These are phyloP conservation scores for Masnerella sp. DNA, from an alignment of 2,888 invertebrate species.

Conservation along the genomic window DNA sequence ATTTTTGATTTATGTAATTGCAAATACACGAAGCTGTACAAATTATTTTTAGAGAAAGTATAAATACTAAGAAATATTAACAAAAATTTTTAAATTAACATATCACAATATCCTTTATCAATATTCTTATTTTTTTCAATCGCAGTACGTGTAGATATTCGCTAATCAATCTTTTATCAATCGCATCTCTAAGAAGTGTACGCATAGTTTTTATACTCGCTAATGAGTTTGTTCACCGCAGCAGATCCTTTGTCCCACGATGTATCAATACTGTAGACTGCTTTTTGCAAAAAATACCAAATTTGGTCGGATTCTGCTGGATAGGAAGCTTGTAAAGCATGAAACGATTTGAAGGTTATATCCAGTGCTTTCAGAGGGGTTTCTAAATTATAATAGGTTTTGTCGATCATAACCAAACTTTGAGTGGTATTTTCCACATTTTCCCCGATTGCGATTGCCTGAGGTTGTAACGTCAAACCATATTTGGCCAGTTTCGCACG, in stretches of 20 bases:
- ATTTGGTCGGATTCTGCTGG: slow-evolving; percentile 5
- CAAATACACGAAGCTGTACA: too few relatives aligned
- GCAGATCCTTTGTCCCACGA: slow-evolving; percentile 1
- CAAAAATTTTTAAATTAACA: too few relatives aligned
- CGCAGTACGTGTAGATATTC: too few relatives aligned
- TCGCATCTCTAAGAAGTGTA: too few relatives aligned
- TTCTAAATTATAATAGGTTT: slow-evolving; percentile 12
- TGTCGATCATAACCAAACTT: slow-evolving; percentile 8
- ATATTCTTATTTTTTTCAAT: too few relatives aligned
- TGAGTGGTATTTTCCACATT: neutral
- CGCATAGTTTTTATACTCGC: neutral
- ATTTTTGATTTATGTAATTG: too few relatives aligned
- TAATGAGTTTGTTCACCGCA: neutral
- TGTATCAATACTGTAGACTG: slow-evolving; percentile 3
- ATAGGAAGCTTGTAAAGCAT: slow-evolving; percentile 15
- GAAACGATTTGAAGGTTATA: slow-evolving; percentile 16
- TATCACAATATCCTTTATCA: too few relatives aligned
- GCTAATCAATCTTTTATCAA: too few relatives aligned
- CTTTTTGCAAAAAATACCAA: slow-evolving; percentile 18
- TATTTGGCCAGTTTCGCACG: neutral
- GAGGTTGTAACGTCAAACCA: neutral
- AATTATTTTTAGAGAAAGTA: too few relatives aligned
- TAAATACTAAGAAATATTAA: too few relatives aligned
- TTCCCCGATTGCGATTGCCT: neutral
- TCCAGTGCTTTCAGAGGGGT: slow-evolving; percentile 13